A percentile compares a stretch with the other conserved stretches of the same genome.
phyloP scores from a whole-genome alignment of 2,888 invertebrate species.

The Hyppa rectilinea region DNA sequence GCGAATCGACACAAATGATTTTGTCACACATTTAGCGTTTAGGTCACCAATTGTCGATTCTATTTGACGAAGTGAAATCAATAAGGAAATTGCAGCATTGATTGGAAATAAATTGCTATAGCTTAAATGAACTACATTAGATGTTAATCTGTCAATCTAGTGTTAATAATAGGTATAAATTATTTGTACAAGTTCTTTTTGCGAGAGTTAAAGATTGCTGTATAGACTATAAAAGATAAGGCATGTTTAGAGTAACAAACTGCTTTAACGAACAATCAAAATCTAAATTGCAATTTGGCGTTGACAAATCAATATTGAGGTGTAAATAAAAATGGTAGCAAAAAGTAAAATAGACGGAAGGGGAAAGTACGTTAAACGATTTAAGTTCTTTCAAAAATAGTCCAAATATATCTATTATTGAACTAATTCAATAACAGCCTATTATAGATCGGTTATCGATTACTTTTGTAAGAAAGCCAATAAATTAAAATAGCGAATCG shows the following conservation, averaged over 20 bases:
- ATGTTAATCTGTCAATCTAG: slow-evolving; percentile 44
- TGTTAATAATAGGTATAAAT: slow-evolving; percentile 38
- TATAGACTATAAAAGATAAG: slow-evolving; percentile 40
- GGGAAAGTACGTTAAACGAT: slow-evolving; percentile 70
- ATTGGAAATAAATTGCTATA: slow-evolving; percentile 45
- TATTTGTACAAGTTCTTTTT: slow-evolving; percentile 49
- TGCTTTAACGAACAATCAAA: slow-evolving; percentile 67
- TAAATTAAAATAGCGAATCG: slow-evolving; percentile 56
- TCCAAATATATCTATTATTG: slow-evolving; percentile 56
- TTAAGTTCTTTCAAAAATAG: slow-evolving; percentile 66
- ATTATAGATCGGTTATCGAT: slow-evolving; percentile 62
- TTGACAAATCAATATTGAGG: slow-evolving; percentile 70
- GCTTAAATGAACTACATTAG: slow-evolving; percentile 24
- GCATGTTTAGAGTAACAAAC: slow-evolving; percentile 57
- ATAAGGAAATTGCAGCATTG: slow-evolving; percentile 28
- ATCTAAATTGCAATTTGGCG: slow-evolving; percentile 67
- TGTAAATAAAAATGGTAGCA: slow-evolving; percentile 65
- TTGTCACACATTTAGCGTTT: slow-evolving; percentile 38
- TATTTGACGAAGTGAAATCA: slow-evolving; percentile 36
- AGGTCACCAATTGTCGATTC: slow-evolving; percentile 29
- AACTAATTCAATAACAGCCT: slow-evolving; percentile 63
- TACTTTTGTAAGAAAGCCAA: slow-evolving; percentile 57
- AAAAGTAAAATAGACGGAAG: slow-evolving; percentile 59
- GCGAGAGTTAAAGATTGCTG: slow-evolving; percentile 24
- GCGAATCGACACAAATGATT: slow-evolving; percentile 34